Evolutionary conservation across 2,888 invertebrate species (phyloP).

Genomic region (Polymixis flavicincta): DNA sequence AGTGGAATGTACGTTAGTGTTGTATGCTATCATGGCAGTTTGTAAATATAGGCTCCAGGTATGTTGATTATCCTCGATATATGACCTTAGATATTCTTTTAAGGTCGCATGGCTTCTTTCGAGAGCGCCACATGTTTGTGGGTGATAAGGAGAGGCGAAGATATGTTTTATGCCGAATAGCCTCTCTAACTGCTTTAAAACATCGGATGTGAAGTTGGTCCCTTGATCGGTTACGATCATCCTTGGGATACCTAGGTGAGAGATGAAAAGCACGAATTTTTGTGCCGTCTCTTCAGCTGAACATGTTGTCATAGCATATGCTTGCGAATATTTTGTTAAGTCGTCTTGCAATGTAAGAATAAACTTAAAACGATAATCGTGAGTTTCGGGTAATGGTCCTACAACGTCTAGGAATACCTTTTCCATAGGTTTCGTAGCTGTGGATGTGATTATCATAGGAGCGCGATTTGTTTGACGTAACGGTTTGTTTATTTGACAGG

Average conservation of each 20-base stretch:
- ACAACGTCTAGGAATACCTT: no score
- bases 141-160: slow-evolving; percentile 15
- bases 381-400: no score
- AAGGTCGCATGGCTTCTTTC: slow-evolving; percentile 32
- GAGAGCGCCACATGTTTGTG: slow-evolving; percentile 30
- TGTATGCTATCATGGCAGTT: slow-evolving; percentile 19
- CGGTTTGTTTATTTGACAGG: neutral
- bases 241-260: slow-evolving; percentile 7
- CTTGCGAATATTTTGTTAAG: neutral
- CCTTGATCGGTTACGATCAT: slow-evolving; percentile 21
- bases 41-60: slow-evolving; percentile 13
- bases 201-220: slow-evolving; percentile 13
- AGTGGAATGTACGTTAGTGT: slow-evolving; percentile 9
- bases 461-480: neutral
- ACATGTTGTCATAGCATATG: slow-evolving; percentile 9
- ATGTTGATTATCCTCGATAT: slow-evolving; percentile 5
- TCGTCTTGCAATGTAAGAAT: no score
- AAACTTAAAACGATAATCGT: no score
- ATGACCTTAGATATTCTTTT: slow-evolving; percentile 21
- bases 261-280: slow-evolving; percentile 5
- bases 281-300: slow-evolving; percentile 12
- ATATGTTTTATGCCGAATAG: slow-evolving; percentile 12
- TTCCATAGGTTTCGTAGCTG: no score
- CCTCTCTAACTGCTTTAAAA: neutral
- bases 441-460: neutral